Evolutionary conservation across 2,797 vertebrate genomes (phyloP), one percentile per base, ranked within the genome.

Genomic region (Trichosurus vulpecula): DNA sequence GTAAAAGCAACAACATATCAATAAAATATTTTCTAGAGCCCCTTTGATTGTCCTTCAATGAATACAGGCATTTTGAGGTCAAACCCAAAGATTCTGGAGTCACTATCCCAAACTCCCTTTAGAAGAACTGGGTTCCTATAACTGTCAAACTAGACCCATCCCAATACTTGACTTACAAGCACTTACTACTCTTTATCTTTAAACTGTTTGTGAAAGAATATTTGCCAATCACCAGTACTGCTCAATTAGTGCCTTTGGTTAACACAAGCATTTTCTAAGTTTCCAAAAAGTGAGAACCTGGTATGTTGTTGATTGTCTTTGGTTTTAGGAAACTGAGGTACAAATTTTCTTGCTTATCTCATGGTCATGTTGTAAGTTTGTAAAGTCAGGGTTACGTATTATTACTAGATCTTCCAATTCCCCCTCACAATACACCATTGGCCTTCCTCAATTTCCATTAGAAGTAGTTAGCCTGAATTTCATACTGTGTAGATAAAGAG

Each of bases 401-500:
- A 92, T 52, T 91, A 55, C 14, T 94, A 29, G 11, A 52, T 90
- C 51, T 52, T 29, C 8, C 11, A 30, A 0, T 29, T 87, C 97
- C 14, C 89, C 35, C 47, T 96, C 56, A 96, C 8, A 53, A 53
- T 90, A 51, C 16, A 53, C 51, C 13, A 52, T 14, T 66, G 30
- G 31, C 16, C 13, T 19, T 1, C 41, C 61, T 55, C 35, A 90
- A 52, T 92, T 92, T 90, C 47, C 54, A n/a, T 52, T 61, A n/a
- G n/a, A 57, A 96, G 94, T 51, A 94, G 66, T 93, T 2, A 58
- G 51, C 35, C 47, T 95, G 92, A 93, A 92, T 93, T 81, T 93
- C 61, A 90, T 74, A 92, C 47, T 93, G 56, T 90, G 52, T 90
- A 94, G 97, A 97, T 94, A 95, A 97, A 96, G 90, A 95, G 25